These are phyloP conservation scores for Podarcis cretensis DNA, from an alignment of 2,113 vertebrate species.

Conservation along the genomic window DNA sequence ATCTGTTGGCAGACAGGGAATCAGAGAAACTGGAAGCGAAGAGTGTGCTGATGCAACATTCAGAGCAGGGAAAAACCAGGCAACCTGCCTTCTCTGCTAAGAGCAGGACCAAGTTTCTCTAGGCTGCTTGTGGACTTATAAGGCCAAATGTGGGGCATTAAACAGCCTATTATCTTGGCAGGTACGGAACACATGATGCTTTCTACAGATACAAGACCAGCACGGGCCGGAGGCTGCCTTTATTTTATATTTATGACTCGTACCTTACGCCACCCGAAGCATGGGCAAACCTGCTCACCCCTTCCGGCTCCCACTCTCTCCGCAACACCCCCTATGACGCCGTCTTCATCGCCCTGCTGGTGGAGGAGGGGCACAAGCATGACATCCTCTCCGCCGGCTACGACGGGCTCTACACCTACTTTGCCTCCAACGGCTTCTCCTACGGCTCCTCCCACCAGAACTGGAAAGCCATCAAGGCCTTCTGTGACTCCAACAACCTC, in stretches of 20 bases:
- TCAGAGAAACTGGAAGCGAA: not conserved
- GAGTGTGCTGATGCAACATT: not conserved
- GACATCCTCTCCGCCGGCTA: slow-evolving; percentile 86
- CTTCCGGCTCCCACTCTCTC: slow-evolving; percentile 81
- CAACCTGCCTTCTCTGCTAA: not conserved
- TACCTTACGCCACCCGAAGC: slow-evolving; percentile 86
- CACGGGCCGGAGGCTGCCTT: slow-evolving; percentile 83
- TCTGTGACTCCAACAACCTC: slow-evolving; percentile 87
- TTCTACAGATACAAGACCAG: slow-evolving; percentile 88
- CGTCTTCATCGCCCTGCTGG: slow-evolving; percentile 85
- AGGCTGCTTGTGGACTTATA: not conserved
- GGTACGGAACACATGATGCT: slow-evolving; percentile 86
- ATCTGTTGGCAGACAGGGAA: not conserved
- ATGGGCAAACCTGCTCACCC: slow-evolving; percentile 87
- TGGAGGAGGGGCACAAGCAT: slow-evolving; percentile 88
- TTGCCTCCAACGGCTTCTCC: slow-evolving; percentile 91
- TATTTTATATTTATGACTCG: slow-evolving; percentile 92
- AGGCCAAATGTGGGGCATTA: not conserved
- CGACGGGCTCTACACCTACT: slow-evolving; percentile 91
- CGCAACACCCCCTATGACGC: slow-evolving; percentile 86
- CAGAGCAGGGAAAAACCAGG: not conserved
- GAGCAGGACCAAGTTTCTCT: not conserved
- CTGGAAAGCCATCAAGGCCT: slow-evolving; percentile 89
- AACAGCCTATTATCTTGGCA: slow-evolving; percentile 47
- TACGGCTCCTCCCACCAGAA: slow-evolving; percentile 93